Base-by-base conservation (phyloP, 2,888 invertebrate genomes). In the Cenopis cana region DNA sequence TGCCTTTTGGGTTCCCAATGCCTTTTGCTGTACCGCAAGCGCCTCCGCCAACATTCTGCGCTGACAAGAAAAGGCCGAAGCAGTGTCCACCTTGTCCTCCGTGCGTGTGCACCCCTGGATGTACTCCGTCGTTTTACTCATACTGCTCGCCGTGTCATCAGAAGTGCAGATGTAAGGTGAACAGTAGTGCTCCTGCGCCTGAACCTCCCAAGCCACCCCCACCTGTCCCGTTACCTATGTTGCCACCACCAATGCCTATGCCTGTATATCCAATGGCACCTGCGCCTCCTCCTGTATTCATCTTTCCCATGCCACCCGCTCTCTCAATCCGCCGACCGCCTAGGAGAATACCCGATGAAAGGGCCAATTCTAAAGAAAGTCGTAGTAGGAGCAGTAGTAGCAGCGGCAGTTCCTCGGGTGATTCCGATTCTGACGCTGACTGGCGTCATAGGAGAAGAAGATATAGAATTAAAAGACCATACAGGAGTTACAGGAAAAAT, bases 121-220 rank as follows among this genome's bases (percentile, higher is more conserved):
- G 91, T 68, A 90, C 89, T 1, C 91, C 91, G n/a, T 76, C 90
- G 1, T 89, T 90, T 76, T 91, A 86, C 72, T 83, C 91, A 0
- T 91, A 82, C 72, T 91, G 91, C 68, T 91, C 91, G 0, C 78
- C 85, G 6, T 92, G 92, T 57, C 92, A 92, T 69, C 78, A 78
- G 74, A 84, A 84, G 74, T 92, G 92, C 71, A 82, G 89, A 68
- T 90, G 90, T 76, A 81, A 80, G 3, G 81, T 77, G 18, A 69
- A 74, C 5, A 76, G 78, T 52, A 80, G 84, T 10, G 78, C 79
- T 2, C 86, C 88, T 6, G 24, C 59, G 9, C 85, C 86, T 0
- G 69, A 78, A 46, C 79, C 82, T 18, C 79, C 79, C 12, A n/a
- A 0, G 6, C 54, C 41, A 11, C 76, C 78, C 3, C 79, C 79